Evolutionary conservation across 2,113 vertebrate species (phyloP), one percentile per base, ranked within the genome.

Genomic region (Corynorhinus townsendii): DNA sequence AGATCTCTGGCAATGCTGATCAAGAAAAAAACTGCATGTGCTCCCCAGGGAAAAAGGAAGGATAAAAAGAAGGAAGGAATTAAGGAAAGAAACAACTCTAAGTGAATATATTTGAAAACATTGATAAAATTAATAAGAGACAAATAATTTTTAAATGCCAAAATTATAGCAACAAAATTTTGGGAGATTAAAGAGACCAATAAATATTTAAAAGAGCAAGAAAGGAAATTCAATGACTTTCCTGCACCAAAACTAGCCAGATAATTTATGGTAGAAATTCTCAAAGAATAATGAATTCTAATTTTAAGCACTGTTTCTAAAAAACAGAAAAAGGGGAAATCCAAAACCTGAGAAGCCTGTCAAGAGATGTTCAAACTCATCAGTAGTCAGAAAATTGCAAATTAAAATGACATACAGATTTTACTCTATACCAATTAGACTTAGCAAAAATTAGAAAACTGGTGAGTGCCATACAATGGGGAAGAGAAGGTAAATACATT

Each of bases 351-450:
- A 97, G 91, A 87, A 86, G 72, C 45, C 47, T 85, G 82, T 66
- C 66, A 82, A 95, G 85, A 96, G 52, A 95, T 81, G 72, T 68
- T 96, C 52, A 77, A 93, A 90, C 56, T 90, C 92, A 91, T 85
- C 91, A 92, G 33, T 38, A 92, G 66, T 87, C 91, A 95, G 87
- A 92, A 93, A 95, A 93, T 96, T 82, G 94, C 72, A 93, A 92
- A 93, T 88, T 87, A 92, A 86, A 94, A 76, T 49, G 94, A 68
- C 73, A 91, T 7, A 43, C 62, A 77, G 59, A 85, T 77, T 92
- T 95, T 54, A 68, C 40, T 91, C 80, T 88, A 77, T 3, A 68
- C 52, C 68, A 97, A 82, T 88, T 68, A 92, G 10, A 93, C n/a
- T 84, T 84, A 73, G 38, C 77, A 91, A 90, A 72, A 93, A 80